phyloP scores from a whole-genome alignment of 1,140 invertebrate species.

The Aphelinus certus region DNA sequence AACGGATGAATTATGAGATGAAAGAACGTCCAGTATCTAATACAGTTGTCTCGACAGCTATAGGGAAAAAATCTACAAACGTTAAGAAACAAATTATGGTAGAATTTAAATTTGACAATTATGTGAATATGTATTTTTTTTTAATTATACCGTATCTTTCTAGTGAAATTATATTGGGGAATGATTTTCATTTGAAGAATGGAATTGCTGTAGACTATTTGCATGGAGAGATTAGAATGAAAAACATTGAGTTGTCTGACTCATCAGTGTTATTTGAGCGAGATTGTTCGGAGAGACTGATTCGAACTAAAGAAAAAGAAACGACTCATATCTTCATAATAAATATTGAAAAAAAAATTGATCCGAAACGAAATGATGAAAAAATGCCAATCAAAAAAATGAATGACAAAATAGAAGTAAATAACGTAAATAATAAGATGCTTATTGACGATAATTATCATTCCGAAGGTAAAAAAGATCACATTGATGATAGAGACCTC shows the following conservation, averaged over 20 bases:
- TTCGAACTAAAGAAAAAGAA: conserved; percentile 6
- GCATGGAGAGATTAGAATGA: not conserved
- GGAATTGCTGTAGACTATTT: conserved; percentile 36
- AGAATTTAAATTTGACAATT: conserved; percentile 22
- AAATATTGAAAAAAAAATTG: conserved; percentile 1
- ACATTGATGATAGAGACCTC: too few species aligned
- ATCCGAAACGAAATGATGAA: not conserved
- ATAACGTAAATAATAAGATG: conserved; percentile 4
- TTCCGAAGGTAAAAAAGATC: too few species aligned
- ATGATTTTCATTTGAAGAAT: conserved; percentile 40
- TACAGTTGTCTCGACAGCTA: conserved; percentile 29
- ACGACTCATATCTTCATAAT: conserved; percentile 29
- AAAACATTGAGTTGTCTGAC: not conserved
- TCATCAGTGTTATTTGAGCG: conserved; percentile 19
- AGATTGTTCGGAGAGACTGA: conserved; percentile 12
- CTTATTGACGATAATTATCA: not conserved
- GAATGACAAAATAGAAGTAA: not conserved
- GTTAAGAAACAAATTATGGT: conserved; percentile 40
- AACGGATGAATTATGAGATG: not conserved
- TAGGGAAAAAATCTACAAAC: conserved; percentile 37
- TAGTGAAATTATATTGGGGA: conserved; percentile 40
- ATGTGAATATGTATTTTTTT: conserved; percentile 19
- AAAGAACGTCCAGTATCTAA: conserved; percentile 38
- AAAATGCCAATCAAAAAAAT: not conserved
- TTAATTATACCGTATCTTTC: conserved; percentile 37